A percentile compares a stretch with the other conserved stretches of the same genome.
These are phyloP conservation scores for Drosophila saltans DNA, from an alignment of 1,140 invertebrate genomes.

Conservation along the genomic window DNA sequence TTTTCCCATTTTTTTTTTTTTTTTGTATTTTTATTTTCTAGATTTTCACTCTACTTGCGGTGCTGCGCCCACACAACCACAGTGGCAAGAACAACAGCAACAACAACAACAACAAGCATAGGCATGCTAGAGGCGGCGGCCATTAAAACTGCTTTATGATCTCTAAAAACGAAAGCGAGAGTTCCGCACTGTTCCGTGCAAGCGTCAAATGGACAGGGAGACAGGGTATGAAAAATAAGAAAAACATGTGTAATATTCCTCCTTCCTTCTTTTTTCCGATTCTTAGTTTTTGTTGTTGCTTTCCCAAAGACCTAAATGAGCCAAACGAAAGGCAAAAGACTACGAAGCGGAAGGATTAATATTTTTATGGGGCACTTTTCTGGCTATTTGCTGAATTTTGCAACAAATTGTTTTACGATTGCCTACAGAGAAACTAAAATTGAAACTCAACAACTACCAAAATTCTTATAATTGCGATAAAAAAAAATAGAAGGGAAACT, in stretches of 20 bases:
- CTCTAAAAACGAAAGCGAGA: constrained; percentile 75
- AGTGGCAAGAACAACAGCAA: constrained; percentile 18
- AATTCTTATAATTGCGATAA: not conserved
- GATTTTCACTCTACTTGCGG: constrained; percentile 78
- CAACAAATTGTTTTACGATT: constrained; percentile 76
- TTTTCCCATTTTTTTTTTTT: not conserved
- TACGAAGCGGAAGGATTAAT: constrained; percentile 67
- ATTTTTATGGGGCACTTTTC: constrained; percentile 73
- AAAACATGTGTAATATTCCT: constrained; percentile 60
- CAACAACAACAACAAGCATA: constrained; percentile 23
- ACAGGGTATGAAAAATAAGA: not conserved
- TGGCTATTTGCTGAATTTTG: constrained; percentile 68
- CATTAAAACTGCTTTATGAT: constrained; percentile 77
- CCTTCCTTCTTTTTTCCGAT: constrained; percentile 20
- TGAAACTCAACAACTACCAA: no score
- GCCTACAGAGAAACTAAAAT: constrained; percentile 9
- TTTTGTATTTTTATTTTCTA: constrained; percentile 32
- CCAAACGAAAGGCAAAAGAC: constrained; percentile 10
- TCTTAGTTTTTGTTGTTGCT: constrained; percentile 20
- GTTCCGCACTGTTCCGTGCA: constrained; percentile 43
- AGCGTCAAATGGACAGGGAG: not conserved
- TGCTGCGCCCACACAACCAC: constrained; percentile 44
- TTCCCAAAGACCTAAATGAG: constrained; percentile 15
- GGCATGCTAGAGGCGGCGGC: constrained; percentile 21
- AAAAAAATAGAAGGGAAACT: not conserved